These are phyloP conservation scores for Speoplatyrhinus poulsoni DNA, from an alignment of 2,113 vertebrate genomes.

Conservation along the genomic window DNA sequence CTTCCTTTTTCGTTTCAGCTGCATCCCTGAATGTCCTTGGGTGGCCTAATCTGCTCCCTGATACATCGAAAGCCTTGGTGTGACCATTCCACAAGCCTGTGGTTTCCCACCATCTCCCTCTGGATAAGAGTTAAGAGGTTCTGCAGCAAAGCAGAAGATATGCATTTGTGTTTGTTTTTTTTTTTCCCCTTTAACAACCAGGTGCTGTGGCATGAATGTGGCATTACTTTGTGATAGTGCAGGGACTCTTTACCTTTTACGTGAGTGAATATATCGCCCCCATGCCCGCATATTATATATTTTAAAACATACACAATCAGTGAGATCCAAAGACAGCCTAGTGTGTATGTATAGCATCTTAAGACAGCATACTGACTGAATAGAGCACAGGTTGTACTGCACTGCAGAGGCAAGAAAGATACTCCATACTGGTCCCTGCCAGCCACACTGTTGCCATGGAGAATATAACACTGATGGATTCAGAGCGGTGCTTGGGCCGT, in stretches of 20 bases:
- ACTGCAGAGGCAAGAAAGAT: constrained; percentile 62
- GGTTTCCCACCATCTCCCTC: constrained; percentile 36
- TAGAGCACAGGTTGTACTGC: constrained; percentile 60
- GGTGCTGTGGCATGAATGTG: constrained; percentile 48
- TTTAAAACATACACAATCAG: constrained; percentile 53
- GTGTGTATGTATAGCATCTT: constrained; percentile 57
- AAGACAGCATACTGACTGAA: constrained; percentile 64
- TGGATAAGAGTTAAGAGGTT: constrained; percentile 37
- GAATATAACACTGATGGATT: constrained; percentile 71
- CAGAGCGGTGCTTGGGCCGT: constrained; percentile 51
- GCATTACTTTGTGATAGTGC: constrained; percentile 49
- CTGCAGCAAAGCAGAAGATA: constrained; percentile 64
- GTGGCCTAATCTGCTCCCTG: constrained; percentile 50
- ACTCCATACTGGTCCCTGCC: constrained; percentile 53
- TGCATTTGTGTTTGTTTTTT: constrained; percentile 49
- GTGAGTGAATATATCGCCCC: constrained; percentile 27
- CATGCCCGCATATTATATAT: not conserved
- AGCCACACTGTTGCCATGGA: constrained; percentile 68
- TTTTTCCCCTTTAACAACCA: constrained; percentile 48
- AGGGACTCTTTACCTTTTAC: constrained; percentile 44
- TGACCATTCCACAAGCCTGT: constrained; percentile 47
- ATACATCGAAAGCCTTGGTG: constrained; percentile 50
- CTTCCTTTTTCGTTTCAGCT: constrained; percentile 66
- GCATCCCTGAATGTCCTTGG: constrained; percentile 73
- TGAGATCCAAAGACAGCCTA: constrained; percentile 63